These are phyloP conservation scores for Gymnoscopelus microlampas DNA, from an alignment of 2,797 vertebrate genomes.

Conservation along the genomic window DNA sequence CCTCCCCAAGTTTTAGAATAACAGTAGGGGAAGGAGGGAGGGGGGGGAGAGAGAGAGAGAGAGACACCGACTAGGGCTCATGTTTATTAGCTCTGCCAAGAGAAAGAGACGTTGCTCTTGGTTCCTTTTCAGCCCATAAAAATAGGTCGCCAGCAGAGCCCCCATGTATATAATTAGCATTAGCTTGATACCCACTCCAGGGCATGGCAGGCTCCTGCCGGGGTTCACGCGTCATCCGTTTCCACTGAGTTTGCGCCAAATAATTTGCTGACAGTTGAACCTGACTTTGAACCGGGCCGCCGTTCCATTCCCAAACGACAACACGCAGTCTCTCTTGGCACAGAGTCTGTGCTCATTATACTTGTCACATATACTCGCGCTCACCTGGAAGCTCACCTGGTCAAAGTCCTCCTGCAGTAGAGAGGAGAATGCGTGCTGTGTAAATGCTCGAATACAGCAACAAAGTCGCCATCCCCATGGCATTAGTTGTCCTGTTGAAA, in stretches of 20 bases:
- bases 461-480: too few relatives aligned
- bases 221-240: conserved; percentile 12
- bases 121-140: conserved; percentile 31
- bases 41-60: conserved; percentile 11
- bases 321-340: neutral
- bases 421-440: too few relatives aligned
- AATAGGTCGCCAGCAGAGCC: conserved; percentile 18
- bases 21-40: neutral
- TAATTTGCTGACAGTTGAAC: conserved; percentile 18
- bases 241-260: neutral
- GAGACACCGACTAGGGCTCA: conserved; percentile 24
- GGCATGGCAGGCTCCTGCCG: conserved; percentile 5
- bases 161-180: conserved; percentile 21
- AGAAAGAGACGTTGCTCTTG: conserved; percentile 15
- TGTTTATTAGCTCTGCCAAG: conserved; percentile 34
- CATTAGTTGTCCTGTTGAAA: too few relatives aligned
- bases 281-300: conserved; percentile 9
- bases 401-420: too few relatives aligned
- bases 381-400: too few relatives aligned
- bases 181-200: conserved; percentile 8
- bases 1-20: conserved; percentile 24
- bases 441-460: too few relatives aligned
- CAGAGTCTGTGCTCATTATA: neutral
- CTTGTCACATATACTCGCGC: neutral
- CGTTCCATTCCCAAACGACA: neutral